Percentiles rank a stretch among this genome's conserved stretches.
Evolutionary conservation across 1,140 invertebrate species (phyloP).

Genomic region (Cydia fagiglandana): DNA sequence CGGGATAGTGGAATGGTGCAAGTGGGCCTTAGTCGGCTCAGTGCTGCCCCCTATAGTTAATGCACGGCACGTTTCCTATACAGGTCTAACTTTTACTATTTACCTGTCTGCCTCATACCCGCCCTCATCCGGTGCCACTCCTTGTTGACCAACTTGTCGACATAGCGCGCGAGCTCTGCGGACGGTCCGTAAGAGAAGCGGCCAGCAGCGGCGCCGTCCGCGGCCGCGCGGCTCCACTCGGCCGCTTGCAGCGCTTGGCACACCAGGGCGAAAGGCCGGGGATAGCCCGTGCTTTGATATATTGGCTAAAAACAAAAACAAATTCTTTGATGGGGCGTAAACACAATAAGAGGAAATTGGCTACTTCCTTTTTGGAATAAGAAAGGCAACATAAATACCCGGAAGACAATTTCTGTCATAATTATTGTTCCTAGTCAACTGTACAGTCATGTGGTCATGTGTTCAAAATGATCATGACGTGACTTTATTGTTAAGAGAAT

Average conservation of each 20-base stretch:
- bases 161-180: slow-evolving; percentile 42
- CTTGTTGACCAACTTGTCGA: slow-evolving; percentile 44
- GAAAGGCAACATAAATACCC: no score
- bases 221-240: slow-evolving; percentile 47
- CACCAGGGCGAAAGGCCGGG: slow-evolving; percentile 46
- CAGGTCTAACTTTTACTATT: not conserved
- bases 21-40: no score
- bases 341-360: not conserved
- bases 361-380: no score
- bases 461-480: no score
- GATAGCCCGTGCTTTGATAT: slow-evolving; percentile 33
- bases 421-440: no score
- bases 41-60: no score
- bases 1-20: no score
- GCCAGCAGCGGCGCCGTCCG: not conserved
- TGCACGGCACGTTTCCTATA: no score
- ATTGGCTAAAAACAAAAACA: slow-evolving; percentile 42
- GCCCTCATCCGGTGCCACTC: slow-evolving; percentile 51
- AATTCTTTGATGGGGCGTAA: slow-evolving; percentile 9
- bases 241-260: slow-evolving; percentile 46
- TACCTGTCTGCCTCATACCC: slow-evolving; percentile 51
- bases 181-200: slow-evolving; percentile 46
- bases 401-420: no score
- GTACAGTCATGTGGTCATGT: no score
- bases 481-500: no score